Evolutionary conservation across 2,888 invertebrate genomes (phyloP).

Genomic region (Sarcophaga rosellei): DNA sequence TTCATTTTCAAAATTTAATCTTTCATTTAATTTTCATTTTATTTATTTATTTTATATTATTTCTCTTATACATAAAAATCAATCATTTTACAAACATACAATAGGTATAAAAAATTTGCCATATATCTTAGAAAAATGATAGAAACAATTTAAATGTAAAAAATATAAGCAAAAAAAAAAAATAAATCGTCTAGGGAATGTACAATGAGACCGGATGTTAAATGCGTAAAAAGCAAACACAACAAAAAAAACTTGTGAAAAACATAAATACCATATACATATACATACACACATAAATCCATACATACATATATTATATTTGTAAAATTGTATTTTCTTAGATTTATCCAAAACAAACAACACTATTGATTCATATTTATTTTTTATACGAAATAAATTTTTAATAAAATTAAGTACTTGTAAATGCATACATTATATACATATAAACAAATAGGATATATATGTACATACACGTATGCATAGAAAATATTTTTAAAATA

Average conservation of each 20-base stretch:
- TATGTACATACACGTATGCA: too few relatives aligned
- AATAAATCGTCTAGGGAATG: slow-evolving; percentile 20
- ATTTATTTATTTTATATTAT: background rate
- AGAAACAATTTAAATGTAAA: background rate
- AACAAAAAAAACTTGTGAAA: background rate
- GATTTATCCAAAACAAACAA: slow-evolving; percentile 1
- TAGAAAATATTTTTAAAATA: too few relatives aligned
- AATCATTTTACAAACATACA: background rate
- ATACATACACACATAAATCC: slow-evolving; percentile 14
- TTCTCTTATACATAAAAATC: background rate
- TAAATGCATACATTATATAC: background rate
- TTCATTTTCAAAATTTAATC: background rate
- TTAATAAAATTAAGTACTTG: background rate
- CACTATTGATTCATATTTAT: slow-evolving; percentile 22
- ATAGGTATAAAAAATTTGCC: slow-evolving; percentile 4
- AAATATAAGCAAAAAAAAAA: background rate
- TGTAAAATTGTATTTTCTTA: slow-evolving; percentile 40
- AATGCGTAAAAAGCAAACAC: background rate
- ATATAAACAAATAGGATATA: background rate
- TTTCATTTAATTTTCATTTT: slow-evolving; percentile 1
- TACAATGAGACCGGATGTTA: background rate
- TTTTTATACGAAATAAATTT: slow-evolving; percentile 44
- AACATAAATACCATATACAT: background rate
- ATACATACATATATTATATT: background rate
- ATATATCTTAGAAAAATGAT: background rate